Evolutionary conservation across 1,140 invertebrate species (phyloP).

Genomic region (Pseudomyrmex gracilis): DNA sequence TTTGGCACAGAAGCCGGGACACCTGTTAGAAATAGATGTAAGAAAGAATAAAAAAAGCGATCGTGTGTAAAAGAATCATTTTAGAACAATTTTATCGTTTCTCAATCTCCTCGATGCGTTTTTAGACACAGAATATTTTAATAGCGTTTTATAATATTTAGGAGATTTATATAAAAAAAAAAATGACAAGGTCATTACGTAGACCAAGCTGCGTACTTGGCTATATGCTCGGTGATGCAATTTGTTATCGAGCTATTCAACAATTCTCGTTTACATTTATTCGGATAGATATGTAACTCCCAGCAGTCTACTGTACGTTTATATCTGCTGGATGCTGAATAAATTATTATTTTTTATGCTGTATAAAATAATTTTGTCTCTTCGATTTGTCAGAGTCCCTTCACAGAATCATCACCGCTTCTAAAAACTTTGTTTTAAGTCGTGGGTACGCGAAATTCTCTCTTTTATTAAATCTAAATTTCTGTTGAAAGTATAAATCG

Average conservation of each 20-base stretch:
- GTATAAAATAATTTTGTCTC: slow-evolving; percentile 23
- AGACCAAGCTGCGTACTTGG: not conserved
- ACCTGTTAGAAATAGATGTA: slow-evolving; percentile 34
- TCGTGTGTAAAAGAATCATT: slow-evolving; percentile 1
- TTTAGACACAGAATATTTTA: slow-evolving; percentile 14
- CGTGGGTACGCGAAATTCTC: not conserved
- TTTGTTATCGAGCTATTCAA: slow-evolving; percentile 28
- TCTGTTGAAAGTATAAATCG: not conserved
- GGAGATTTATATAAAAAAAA: slow-evolving; percentile 36
- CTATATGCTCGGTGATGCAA: slow-evolving; percentile 17
- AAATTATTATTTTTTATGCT: slow-evolving; percentile 85
- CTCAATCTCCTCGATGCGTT: slow-evolving; percentile 23
- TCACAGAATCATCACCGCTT: not conserved
- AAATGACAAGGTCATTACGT: slow-evolving; percentile 11
- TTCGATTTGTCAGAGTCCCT: slow-evolving; percentile 1
- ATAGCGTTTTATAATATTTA: slow-evolving; percentile 61
- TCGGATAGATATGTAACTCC: slow-evolving; percentile 63
- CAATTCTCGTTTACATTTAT: slow-evolving; percentile 45
- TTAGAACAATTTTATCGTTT: slow-evolving; percentile 41
- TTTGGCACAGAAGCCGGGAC: slow-evolving; percentile 16
- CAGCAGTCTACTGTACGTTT: slow-evolving; percentile 76
- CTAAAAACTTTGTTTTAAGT: too few species aligned
- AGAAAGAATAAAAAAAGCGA: slow-evolving; percentile 31
- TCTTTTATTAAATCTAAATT: not conserved
- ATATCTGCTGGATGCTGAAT: slow-evolving; percentile 82